Evolutionary conservation across 2,797 vertebrate genomes (phyloP).

Genomic region (Chanos chanos): DNA sequence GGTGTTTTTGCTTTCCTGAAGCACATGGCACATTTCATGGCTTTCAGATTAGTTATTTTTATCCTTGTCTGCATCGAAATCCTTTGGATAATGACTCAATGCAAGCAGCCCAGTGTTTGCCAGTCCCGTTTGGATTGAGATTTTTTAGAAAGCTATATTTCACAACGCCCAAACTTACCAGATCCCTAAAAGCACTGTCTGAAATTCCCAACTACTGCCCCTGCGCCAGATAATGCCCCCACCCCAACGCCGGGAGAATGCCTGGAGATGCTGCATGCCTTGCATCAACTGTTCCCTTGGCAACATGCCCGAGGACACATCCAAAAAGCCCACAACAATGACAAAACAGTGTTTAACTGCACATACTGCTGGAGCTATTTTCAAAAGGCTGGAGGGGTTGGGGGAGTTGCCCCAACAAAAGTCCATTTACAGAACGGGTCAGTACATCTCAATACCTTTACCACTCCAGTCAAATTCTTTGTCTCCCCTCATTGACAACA

Average conservation of each 20-base stretch:
- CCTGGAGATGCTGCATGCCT: slow-evolving; percentile 49
- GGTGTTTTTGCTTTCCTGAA: not conserved
- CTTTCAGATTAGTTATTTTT: slow-evolving; percentile 1
- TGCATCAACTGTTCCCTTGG: slow-evolving; percentile 54
- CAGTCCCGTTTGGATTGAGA: not conserved
- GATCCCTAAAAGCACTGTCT: not conserved
- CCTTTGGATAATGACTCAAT: not conserved
- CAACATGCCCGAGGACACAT: slow-evolving; percentile 56
- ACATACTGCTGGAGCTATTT: slow-evolving; percentile 58
- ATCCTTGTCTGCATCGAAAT: slow-evolving; percentile 2
- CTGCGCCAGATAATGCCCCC: not conserved
- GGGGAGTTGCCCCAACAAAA: slow-evolving; percentile 58
- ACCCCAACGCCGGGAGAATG: not conserved
- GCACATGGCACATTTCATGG: not conserved
- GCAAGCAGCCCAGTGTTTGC: not conserved
- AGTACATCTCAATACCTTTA: slow-evolving; percentile 78
- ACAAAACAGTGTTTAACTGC: slow-evolving; percentile 62
- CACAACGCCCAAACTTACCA: not conserved
- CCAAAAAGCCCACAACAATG: slow-evolving; percentile 36
- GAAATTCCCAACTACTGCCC: not conserved
- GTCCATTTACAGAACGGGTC: slow-evolving; percentile 77
- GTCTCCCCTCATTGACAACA: slow-evolving; percentile 63
- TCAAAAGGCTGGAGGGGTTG: slow-evolving; percentile 49
- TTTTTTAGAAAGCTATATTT: not conserved
- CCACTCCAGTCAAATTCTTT: slow-evolving; percentile 73